A percentile compares a stretch with the other conserved stretches of the same genome.
phyloP scores from a whole-genome alignment of 1,140 invertebrate genomes.

The Heliconius hermathena region DNA sequence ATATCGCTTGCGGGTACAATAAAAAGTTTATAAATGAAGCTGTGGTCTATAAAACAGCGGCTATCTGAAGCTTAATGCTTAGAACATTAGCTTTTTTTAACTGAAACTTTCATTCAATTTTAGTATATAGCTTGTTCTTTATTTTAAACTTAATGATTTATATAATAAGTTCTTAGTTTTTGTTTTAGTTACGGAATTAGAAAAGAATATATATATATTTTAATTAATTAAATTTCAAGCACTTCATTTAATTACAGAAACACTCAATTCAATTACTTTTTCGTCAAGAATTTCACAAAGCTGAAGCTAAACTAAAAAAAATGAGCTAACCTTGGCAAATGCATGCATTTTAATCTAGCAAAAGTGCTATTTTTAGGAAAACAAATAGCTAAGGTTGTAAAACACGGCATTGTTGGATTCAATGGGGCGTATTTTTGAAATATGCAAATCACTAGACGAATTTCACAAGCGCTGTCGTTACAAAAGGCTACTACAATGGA shows the following conservation, averaged over 20 bases:
- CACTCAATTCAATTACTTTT: neutral
- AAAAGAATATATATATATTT: too few species aligned
- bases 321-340: neutral
- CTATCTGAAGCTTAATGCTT: conserved; percentile 17
- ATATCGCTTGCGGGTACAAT: conserved; percentile 19
- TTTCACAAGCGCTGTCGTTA: neutral
- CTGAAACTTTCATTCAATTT: neutral
- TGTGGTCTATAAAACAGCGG: neutral
- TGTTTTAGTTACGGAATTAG: too few species aligned
- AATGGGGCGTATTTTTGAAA: neutral
- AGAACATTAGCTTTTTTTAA: conserved; percentile 11
- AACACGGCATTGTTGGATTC: neutral
- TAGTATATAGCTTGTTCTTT: neutral
- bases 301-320: neutral
- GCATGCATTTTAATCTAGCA: neutral
- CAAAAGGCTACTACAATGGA: neutral
- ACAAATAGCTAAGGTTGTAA: neutral
- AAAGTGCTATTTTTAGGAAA: neutral
- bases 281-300: neutral
- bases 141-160: neutral
- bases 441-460: conserved; percentile 16
- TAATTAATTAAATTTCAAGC: too few species aligned
- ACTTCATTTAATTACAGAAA: too few species aligned
- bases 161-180: neutral
- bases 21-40: conserved; percentile 24